phyloP scores from a whole-genome alignment of 2,888 invertebrate species.

The Athalia circularis region DNA sequence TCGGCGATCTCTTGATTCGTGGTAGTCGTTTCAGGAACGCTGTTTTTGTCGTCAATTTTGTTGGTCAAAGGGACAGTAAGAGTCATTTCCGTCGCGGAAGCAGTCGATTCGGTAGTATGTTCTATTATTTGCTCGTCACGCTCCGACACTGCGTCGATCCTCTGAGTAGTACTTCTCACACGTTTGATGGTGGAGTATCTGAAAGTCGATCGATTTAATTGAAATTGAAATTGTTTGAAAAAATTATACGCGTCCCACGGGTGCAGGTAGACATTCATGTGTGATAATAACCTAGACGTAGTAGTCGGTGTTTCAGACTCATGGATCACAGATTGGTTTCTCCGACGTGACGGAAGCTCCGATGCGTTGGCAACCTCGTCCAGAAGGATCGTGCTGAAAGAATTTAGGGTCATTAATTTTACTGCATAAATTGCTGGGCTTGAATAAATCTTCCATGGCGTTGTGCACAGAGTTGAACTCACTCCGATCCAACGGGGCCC shows the following conservation, averaged over 20 bases:
- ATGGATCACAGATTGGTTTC: constrained; percentile 42
- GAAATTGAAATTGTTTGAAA: not conserved
- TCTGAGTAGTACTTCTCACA: constrained; percentile 67
- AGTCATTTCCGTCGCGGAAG: not conserved
- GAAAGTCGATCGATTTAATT: constrained; percentile 48
- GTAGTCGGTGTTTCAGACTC: constrained; percentile 55
- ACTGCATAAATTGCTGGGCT: not conserved
- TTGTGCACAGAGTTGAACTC: not conserved
- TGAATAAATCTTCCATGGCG: not conserved
- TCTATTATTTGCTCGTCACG: constrained; percentile 38
- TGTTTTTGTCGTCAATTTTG: constrained; percentile 54
- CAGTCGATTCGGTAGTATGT: constrained; percentile 7
- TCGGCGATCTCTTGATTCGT: constrained; percentile 39
- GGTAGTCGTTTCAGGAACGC: constrained; percentile 36
- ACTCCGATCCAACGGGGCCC: constrained; percentile 13
- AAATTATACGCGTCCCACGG: not conserved
- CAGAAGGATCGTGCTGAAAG: not conserved
- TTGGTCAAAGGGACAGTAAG: constrained; percentile 30
- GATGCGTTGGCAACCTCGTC: constrained; percentile 49
- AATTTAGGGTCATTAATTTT: not conserved
- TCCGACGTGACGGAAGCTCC: not conserved
- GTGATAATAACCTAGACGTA: constrained; percentile 64
- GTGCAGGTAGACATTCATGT: not conserved
- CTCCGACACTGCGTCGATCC: constrained; percentile 44
- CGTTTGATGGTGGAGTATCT: constrained; percentile 73